Evolutionary conservation across 2,888 invertebrate genomes (phyloP).

Genomic region (Apodemia duryi): DNA sequence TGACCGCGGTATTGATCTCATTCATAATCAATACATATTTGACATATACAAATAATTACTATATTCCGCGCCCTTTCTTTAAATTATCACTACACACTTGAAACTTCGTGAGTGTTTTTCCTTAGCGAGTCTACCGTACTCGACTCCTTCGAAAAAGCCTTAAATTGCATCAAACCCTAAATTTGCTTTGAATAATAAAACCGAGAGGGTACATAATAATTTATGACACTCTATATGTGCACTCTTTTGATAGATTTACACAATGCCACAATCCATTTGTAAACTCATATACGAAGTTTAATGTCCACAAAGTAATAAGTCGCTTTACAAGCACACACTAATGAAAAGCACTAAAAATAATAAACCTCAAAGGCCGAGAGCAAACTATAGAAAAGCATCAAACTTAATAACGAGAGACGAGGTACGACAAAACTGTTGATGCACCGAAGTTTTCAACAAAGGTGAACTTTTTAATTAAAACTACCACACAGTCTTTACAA

Average conservation of each 20-base stretch:
- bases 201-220: too few relatives aligned
- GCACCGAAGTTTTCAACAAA: slow-evolving; percentile 52
- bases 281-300: slow-evolving; percentile 4
- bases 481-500: slow-evolving; percentile 34
- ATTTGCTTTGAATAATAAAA: too few relatives aligned
- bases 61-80: too few relatives aligned
- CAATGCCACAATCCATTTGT: background rate
- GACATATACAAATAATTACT: too few relatives aligned
- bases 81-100: too few relatives aligned
- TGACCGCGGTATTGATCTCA: too few relatives aligned
- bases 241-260: background rate
- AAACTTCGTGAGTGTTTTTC: too few relatives aligned
- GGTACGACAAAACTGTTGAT: slow-evolving; percentile 43
- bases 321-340: slow-evolving; percentile 47
- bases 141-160: too few relatives aligned
- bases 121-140: too few relatives aligned
- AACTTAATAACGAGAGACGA: slow-evolving; percentile 61
- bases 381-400: slow-evolving; percentile 50
- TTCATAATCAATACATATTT: too few relatives aligned
- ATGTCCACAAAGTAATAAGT: slow-evolving; percentile 21
- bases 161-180: too few relatives aligned
- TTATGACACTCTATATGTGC: too few relatives aligned
- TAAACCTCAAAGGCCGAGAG: slow-evolving; percentile 54
- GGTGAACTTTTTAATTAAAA: slow-evolving; percentile 65
- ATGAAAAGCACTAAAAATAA: slow-evolving; percentile 49